A percentile compares a stretch with the other conserved stretches of the same genome.
These are phyloP conservation scores for Ptiloglossa arizonensis DNA, from an alignment of 1,140 invertebrate species.

Conservation along the genomic window DNA sequence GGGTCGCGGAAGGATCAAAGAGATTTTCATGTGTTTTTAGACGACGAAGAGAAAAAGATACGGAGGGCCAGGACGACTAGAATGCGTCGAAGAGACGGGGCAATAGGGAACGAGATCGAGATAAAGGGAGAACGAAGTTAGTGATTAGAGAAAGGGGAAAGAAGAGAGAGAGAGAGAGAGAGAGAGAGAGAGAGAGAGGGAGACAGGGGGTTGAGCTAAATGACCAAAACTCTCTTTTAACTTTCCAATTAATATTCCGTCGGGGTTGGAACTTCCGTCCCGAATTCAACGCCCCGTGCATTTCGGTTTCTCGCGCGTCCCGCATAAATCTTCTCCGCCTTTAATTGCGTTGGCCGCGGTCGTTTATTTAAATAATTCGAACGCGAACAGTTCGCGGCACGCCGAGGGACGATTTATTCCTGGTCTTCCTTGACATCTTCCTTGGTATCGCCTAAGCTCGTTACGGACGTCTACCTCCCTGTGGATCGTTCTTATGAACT, in stretches of 20 bases:
- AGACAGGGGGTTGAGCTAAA: constrained; percentile 29
- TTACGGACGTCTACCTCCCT: constrained; percentile 12
- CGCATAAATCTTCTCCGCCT: constrained; percentile 69
- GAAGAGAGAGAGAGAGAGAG: background rate
- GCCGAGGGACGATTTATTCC: constrained; percentile 23
- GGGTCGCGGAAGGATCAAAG: constrained; percentile 60
- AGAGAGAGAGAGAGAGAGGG: background rate
- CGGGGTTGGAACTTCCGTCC: constrained; percentile 31
- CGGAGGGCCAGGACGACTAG: background rate
- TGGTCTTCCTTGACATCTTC: constrained; percentile 6
- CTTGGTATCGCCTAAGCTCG: constrained; percentile 15
- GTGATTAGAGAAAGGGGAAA: constrained; percentile 10
- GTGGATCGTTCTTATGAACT: constrained; percentile 28
- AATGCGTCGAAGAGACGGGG: background rate
- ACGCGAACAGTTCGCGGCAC: background rate
- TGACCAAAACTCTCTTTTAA: constrained; percentile 70
- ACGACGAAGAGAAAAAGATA: constrained; percentile 13
- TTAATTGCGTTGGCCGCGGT: constrained; percentile 70
- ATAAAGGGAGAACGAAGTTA: background rate
- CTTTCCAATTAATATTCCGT: constrained; percentile 75
- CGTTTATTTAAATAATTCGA: constrained; percentile 76
- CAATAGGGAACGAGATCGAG: background rate
- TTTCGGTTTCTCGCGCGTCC: constrained; percentile 38
- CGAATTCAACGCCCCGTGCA: background rate
- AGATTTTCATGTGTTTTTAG: constrained; percentile 39